Evolutionary conservation across 2,888 invertebrate genomes (phyloP).

Genomic region (Lasioglossum marginatum): DNA sequence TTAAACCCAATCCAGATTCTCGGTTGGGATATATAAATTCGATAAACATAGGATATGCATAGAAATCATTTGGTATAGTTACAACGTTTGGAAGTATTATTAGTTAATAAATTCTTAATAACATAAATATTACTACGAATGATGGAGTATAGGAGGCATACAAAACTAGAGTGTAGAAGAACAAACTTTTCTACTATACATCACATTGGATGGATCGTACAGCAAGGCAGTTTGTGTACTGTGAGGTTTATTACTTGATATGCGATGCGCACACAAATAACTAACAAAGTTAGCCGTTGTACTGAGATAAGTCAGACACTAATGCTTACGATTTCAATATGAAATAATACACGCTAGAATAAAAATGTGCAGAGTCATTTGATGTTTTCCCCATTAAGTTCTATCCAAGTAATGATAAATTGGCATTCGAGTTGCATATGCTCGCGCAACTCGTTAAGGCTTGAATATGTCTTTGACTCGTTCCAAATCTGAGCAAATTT

Average conservation of each 20-base stretch:
- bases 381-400: conserved; percentile 56
- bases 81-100: conserved; percentile 51
- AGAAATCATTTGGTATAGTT: conserved; percentile 68
- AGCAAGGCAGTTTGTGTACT: conserved; percentile 74
- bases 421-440: conserved; percentile 45
- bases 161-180: conserved; percentile 54
- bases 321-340: conserved; percentile 71
- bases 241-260: conserved; percentile 67
- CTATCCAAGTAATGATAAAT: conserved; percentile 62
- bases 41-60: conserved; percentile 56
- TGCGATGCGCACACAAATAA: conserved; percentile 70
- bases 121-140: conserved; percentile 57
- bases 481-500: conserved; percentile 77
- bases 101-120: conserved; percentile 48
- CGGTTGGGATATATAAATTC: conserved; percentile 27
- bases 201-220: conserved; percentile 62
- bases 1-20: conserved; percentile 32
- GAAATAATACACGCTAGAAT: conserved; percentile 71
- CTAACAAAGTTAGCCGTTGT: conserved; percentile 64
- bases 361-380: conserved; percentile 70
- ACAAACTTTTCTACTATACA: conserved; percentile 54
- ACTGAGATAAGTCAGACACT: conserved; percentile 63
- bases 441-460: conserved; percentile 47
- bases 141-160: conserved; percentile 56
- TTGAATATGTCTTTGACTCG: conserved; percentile 61